Conservation (phyloP, 2,113 vertebrate genomes). For the Pipa parva region DNA sequence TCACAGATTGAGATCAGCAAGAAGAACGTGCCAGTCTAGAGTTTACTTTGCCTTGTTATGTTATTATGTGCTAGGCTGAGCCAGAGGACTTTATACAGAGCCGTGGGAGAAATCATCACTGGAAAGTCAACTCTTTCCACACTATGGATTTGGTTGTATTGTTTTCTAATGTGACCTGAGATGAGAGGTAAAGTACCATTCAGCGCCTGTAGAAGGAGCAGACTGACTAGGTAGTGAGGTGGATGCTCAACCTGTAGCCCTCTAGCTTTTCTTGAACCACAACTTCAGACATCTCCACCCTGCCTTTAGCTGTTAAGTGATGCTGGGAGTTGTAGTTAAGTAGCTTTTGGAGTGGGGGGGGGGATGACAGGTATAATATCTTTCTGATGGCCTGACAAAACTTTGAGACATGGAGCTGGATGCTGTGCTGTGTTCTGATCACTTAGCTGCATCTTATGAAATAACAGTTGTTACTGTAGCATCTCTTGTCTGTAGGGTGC, state of each 20-base stretch:
- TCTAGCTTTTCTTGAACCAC: neutral
- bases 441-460: no score
- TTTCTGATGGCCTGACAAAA: no score
- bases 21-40: neutral
- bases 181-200: conserved; percentile 52
- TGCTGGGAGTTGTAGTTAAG: no score
- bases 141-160: neutral
- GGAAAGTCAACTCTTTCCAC: neutral
- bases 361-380: no score
- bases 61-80: neutral
- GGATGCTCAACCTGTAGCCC: neutral
- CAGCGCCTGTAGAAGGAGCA: conserved; percentile 51
- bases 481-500: no score
- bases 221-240: conserved; percentile 12
- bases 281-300: no score
- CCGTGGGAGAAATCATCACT: neutral
- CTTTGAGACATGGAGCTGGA: no score
- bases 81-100: neutral
- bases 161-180: neutral
- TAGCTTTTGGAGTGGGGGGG: no score
- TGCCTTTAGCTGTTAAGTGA: no score
- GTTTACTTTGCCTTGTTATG: neutral
- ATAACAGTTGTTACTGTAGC: no score
- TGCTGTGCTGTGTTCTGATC: no score
- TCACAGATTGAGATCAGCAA: neutral